These are phyloP conservation scores for Datnioides undecimradiatus DNA, from an alignment of 2,113 vertebrate species.

Conservation along the genomic window DNA sequence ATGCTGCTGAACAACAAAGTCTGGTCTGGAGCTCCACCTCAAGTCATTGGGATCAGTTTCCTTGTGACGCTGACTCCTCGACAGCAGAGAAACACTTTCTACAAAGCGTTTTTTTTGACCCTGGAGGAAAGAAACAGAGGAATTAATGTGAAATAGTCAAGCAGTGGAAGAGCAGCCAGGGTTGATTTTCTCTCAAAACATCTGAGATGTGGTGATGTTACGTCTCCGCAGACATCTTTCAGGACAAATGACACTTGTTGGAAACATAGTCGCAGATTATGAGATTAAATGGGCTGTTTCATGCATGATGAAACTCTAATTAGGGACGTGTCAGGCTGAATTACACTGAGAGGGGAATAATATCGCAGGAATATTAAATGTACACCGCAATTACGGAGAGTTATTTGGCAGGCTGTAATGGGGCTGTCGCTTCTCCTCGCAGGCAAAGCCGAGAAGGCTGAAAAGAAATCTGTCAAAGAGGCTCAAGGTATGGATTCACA, in stretches of 20 bases:
- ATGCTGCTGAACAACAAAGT: not conserved
- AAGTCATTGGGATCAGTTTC: not conserved
- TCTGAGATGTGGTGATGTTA: not conserved
- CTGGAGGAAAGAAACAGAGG: not conserved
- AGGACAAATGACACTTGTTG: constrained; percentile 16
- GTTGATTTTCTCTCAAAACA: not conserved
- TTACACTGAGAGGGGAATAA: constrained; percentile 32
- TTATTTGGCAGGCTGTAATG: constrained; percentile 30
- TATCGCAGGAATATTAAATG: constrained; percentile 18
- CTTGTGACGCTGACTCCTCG: not conserved
- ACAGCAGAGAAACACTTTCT: not conserved
- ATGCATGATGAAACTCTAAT: constrained; percentile 46
- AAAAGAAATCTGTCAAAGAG: constrained; percentile 62
- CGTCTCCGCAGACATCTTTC: constrained; percentile 21
- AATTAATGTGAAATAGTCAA: not conserved
- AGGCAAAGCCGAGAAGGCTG: constrained; percentile 61
- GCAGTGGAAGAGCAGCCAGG: not conserved
- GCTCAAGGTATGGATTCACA: constrained; percentile 56
- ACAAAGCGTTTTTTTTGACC: not conserved
- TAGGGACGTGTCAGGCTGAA: constrained; percentile 42
- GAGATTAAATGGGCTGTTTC: constrained; percentile 40
- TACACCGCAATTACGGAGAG: constrained; percentile 7
- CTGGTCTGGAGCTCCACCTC: not conserved
- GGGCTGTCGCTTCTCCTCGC: constrained; percentile 26
- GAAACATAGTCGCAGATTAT: constrained; percentile 36